Base-by-base conservation (phyloP, 2,797 vertebrate species). In the Champsocephalus esox region DNA sequence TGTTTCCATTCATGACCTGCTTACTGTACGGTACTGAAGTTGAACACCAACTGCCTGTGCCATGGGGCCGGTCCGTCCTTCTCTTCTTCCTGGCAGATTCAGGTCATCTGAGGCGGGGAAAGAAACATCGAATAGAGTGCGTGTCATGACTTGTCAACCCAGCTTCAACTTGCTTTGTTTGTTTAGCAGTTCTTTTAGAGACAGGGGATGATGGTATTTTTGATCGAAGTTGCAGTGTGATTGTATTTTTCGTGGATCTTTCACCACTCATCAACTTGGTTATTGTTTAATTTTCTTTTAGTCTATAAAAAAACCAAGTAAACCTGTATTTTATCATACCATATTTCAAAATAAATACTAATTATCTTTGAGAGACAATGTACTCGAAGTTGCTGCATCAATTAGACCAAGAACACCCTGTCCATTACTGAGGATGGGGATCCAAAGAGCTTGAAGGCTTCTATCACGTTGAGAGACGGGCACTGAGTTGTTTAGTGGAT, bases 71-170 rank as follows among this genome's bases (percentile, higher is more conserved):
- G 12, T 61, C 4, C 24, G 85, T 93, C 88, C 86, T 87, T 92
- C 80, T 82, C 88, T 86, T 90, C 87, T 46, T 77, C 87, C 56
- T 43, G 96, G 94, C 94, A 96, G 95, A 92, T 87, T 91, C 92
- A 87, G 86, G 87, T 60, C 19, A 50, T 38, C 34, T 38, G 34
- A 38, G 34, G 34, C 8, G 34, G 34, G 34, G 34, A 38, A 38
- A 38, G 34, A 38, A 38, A 38, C 34, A 38, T 1, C 34, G 8
- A 38, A 38, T 38, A 44, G 48, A 44, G 48, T 12, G 24, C 28
- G n/a, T 62, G 49, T 10, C 14, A 17, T 45, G 24, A 68, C 28
- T 32, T 48, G 46, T 7, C 34, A 38, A 38, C 6, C 34, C 34
- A 38, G 43, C 11, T 73, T 58, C 8, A 38, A 5, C 44, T 96